Evolutionary conservation across 2,113 vertebrate species (phyloP), one percentile per base, ranked within the genome.

Genomic region (Ellobius talpinus): DNA sequence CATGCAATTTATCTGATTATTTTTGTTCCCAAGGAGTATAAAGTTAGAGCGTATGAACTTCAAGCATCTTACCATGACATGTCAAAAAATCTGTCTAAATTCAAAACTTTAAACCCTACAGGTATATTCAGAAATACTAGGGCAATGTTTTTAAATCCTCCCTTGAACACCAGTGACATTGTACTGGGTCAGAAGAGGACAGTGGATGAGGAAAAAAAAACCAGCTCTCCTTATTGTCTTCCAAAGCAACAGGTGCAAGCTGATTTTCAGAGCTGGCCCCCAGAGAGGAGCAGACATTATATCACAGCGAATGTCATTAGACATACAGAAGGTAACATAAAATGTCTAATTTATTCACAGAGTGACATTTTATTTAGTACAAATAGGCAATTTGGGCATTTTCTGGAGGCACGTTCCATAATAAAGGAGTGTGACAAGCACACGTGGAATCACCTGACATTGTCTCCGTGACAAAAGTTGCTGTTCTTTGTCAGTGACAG

Each of bases 271-370:
- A 97, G 76, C 24, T 86, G 96, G 93, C 94, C 97, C 96, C 98
- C 77, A 85, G 96, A 98, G 98, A 96, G 84, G 65, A 91, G 95
- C 93, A 93, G 96, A 95, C 88, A 81, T 95, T 97, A 21, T 87
- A 95, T 98, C 96, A 96, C 95, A 97, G 85, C 84, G 79, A 95
- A 98, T 98, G 93, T 82, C 97, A 98, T 98, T 97, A 98, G 96
- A 96, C 95, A 66, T 98, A 97, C 98, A 98, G 97, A 97, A 91
- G 95, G 97, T 52, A 97, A 97, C 95, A 96, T 94, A 97, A 98
- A 98, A 97, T 96, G 95, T 89, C 95, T 98, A 98, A 98, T 99
- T 98, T 99, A 98, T 98, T 98, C 98, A 98, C 97, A 98, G 98
- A 98, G 95, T 98, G 98, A 98, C 98, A 98, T 98, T 99, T 99